Evolutionary conservation across 2,888 invertebrate genomes (phyloP).

Genomic region (Nemapogon koenigi): DNA sequence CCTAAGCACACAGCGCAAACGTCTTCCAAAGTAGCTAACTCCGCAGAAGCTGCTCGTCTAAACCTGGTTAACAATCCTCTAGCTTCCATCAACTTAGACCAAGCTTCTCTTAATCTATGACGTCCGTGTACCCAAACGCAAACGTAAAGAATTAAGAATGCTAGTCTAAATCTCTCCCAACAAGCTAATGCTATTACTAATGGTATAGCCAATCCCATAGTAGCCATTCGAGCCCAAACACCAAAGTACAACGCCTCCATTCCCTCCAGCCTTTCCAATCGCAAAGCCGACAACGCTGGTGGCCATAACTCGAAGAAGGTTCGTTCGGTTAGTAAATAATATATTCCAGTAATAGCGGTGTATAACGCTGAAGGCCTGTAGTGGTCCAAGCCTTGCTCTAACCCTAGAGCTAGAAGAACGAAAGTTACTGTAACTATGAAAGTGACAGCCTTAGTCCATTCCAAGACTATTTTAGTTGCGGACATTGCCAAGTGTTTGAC

Average conservation of each 20-base stretch:
- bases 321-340: slow-evolving; percentile 75
- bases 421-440: slow-evolving; percentile 80
- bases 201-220: slow-evolving; percentile 62
- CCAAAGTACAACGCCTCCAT: slow-evolving; percentile 75
- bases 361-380: slow-evolving; percentile 74
- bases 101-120: slow-evolving; percentile 65
- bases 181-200: slow-evolving; percentile 63
- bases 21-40: slow-evolving; percentile 74
- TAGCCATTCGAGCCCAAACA: slow-evolving; percentile 67
- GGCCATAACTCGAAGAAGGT: slow-evolving; percentile 74
- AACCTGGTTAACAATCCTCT: slow-evolving; percentile 68
- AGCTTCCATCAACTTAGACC: slow-evolving; percentile 63
- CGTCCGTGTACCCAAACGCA: slow-evolving; percentile 72
- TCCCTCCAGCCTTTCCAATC: slow-evolving; percentile 71
- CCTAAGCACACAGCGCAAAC: slow-evolving; percentile 81
- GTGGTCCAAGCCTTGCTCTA: slow-evolving; percentile 77
- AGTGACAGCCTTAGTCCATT: slow-evolving; percentile 83
- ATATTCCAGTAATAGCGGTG: slow-evolving; percentile 69
- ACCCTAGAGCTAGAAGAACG: slow-evolving; percentile 74
- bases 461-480: slow-evolving; percentile 79
- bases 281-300: slow-evolving; percentile 60
- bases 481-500: slow-evolving; percentile 83
- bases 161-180: slow-evolving; percentile 65
- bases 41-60: slow-evolving; percentile 69
- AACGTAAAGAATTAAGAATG: slow-evolving; percentile 65